Base-by-base conservation (phyloP, 2,888 invertebrate species). In the Macrosiphum euphorbiae region DNA sequence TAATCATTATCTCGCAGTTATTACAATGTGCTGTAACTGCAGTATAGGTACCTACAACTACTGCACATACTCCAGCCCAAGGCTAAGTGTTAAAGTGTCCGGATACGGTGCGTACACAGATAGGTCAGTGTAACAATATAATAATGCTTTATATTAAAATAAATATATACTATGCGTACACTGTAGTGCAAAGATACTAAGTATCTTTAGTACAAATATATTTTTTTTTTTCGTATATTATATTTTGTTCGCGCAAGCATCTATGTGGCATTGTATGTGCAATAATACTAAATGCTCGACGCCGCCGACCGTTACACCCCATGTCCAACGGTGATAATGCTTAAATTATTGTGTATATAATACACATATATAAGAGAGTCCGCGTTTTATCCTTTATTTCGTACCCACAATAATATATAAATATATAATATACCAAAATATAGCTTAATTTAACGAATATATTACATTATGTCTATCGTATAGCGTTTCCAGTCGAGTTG, bases 41-140 rank as follows among this genome's bases (percentile, higher is more conserved):
- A 28, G 5, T 47, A 28, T 47, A 28, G 5, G 16, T 5, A 55
- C 13, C 16, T 52, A 52, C 52, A 52, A 86, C 28, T 86, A 28
- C 16, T 28, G 28, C 44, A 44, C 28, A 61, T 44, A 58, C 58
- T 20, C n/a, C 61, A 61, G 67, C 50, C 67, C 92, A 92, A 92
- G 92, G 92, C 88, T 88, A 78, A 35, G 78, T 58, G 41, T 90
- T 89, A 55, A 90, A 90, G 52, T 92, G 86, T 87, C 61, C 87
- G 50, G 92, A 92, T 87, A 92, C 87, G 92, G 92, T 92, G 24
- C 16, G 67, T 67, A 87, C 92, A 92, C 92, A 92, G 88, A 50
- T 92, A 92, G 92, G 92, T 92, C 92, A 87, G 47, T 58, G 55
- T 91, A 78, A 78, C 78, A 16, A 52, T 52, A 26, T 85, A 55